A percentile compares a stretch with the other conserved stretches of the same genome.
These are phyloP conservation scores for Oreochromis spilurus DNA, from an alignment of 2,113 vertebrate species.

Conservation along the genomic window DNA sequence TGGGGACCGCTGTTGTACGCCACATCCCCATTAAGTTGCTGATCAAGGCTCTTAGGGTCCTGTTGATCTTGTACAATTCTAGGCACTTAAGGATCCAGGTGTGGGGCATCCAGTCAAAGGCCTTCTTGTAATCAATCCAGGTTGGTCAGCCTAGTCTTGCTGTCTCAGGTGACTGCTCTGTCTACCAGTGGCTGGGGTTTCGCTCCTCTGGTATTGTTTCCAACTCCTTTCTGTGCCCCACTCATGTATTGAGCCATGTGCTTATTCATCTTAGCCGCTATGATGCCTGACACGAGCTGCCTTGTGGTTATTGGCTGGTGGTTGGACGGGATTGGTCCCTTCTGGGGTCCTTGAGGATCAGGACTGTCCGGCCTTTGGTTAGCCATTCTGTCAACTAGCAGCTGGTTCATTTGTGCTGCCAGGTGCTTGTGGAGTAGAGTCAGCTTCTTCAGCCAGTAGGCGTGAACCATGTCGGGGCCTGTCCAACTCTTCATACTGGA, in stretches of 20 bases:
- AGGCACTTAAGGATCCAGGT: neutral
- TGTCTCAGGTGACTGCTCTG: neutral
- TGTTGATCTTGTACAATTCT: neutral
- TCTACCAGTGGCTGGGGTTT: neutral
- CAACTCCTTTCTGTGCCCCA: neutral
- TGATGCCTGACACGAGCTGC: neutral
- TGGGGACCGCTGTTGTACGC: no score
- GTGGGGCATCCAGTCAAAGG: neutral
- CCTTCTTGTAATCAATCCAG: neutral
- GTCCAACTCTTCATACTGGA: neutral
- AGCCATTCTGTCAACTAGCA: neutral
- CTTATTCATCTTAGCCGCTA: neutral
- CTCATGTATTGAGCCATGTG: neutral
- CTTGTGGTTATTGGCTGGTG: rapidly evolving
- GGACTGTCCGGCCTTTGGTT: rapidly evolving
- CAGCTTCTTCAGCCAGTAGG: neutral
- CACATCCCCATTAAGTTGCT: neutral
- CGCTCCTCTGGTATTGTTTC: neutral
- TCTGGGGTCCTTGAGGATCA: neutral
- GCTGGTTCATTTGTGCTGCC: neutral
- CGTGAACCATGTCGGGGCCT: neutral
- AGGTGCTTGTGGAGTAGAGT: neutral
- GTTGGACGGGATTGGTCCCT: neutral
- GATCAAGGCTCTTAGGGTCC: neutral
- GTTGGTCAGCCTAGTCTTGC: neutral